Percentiles rank a stretch among this genome's conserved stretches.
Conservation (phyloP, 1,140 invertebrate genomes). For the Argopecten irradians region DNA sequence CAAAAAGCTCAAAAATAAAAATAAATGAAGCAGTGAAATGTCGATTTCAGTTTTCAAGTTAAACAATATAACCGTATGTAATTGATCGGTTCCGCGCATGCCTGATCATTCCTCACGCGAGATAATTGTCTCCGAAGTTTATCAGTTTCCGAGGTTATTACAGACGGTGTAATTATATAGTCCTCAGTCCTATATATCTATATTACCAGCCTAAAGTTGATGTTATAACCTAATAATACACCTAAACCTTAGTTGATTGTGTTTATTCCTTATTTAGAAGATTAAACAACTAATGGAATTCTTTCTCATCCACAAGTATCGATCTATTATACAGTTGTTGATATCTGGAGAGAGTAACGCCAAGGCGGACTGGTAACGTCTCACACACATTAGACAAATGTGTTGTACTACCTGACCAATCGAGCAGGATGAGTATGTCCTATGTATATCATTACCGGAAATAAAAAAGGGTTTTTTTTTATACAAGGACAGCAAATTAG, state of each 20-base stretch:
- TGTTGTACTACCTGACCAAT: too few species aligned
- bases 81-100: neutral
- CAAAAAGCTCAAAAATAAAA: neutral
- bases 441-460: too few species aligned
- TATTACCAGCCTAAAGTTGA: neutral
- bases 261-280: neutral
- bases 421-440: too few species aligned
- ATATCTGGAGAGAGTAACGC: neutral
- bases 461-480: too few species aligned
- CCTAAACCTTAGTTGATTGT: neutral
- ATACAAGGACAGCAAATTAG: too few species aligned
- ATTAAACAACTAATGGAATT: neutral
- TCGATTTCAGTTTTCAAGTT: neutral
- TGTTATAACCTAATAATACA: neutral
- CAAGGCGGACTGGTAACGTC: too few species aligned
- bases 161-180: neutral
- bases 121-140: neutral
- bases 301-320: neutral
- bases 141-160: neutral
- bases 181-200: neutral
- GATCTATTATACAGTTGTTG: neutral
- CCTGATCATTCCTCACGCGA: neutral
- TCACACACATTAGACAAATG: too few species aligned
- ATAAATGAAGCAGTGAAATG: neutral
- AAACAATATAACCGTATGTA: neutral